Percentiles rank a stretch among this genome's conserved stretches.
Evolutionary conservation across 2,888 invertebrate genomes (phyloP).

Genomic region (Scrobipalpa costella): DNA sequence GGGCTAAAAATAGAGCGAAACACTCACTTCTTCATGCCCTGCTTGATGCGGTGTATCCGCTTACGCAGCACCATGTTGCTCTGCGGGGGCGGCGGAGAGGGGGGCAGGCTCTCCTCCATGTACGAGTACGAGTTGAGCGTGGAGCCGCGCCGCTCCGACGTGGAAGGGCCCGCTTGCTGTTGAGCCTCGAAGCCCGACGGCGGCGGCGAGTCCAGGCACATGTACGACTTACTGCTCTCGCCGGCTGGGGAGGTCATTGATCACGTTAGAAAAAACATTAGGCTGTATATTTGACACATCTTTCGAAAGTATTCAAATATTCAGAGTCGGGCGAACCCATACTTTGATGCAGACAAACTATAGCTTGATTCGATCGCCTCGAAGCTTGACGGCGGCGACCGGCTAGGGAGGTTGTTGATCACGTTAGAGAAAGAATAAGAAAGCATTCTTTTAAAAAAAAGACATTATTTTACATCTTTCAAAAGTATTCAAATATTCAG

Average conservation of each 20-base stretch:
- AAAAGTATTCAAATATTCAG: no score
- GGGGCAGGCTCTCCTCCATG: constrained; percentile 75
- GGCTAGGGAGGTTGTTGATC: no score
- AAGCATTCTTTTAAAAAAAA: no score
- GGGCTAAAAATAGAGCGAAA: no score
- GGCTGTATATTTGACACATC: neutral
- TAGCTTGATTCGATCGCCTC: no score
- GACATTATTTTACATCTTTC: no score
- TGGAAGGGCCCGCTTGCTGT: constrained; percentile 71
- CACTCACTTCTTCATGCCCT: constrained; percentile 89
- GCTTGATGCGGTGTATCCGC: constrained; percentile 92
- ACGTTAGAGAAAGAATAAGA: no score
- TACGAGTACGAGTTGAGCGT: constrained; percentile 63
- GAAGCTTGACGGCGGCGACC: no score
- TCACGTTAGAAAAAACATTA: constrained; percentile 3
- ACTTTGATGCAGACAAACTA: no score
- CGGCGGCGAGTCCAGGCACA: constrained; percentile 82
- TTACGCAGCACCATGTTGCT: constrained; percentile 93
- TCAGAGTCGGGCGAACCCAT: no score
- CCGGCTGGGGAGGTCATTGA: constrained; percentile 63
- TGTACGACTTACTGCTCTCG: constrained; percentile 80
- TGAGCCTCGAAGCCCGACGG: constrained; percentile 77
- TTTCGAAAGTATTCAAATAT: neutral
- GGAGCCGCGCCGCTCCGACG: constrained; percentile 73
- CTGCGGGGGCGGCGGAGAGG: constrained; percentile 86